phyloP scores from a whole-genome alignment of 2,888 invertebrate genomes.

The Torymus auratus region DNA sequence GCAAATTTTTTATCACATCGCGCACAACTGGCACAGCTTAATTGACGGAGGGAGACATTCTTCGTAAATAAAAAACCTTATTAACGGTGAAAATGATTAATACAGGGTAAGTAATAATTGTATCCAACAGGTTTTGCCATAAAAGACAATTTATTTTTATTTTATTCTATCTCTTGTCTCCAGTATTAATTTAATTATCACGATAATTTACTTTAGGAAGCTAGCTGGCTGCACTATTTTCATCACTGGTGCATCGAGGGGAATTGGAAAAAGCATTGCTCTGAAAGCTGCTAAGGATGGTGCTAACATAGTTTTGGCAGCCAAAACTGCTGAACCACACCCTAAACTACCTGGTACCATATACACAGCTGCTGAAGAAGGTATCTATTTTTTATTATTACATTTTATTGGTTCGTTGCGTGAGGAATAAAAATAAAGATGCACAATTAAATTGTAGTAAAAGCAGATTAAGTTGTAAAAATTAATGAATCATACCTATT shows the following conservation, averaged over 20 bases:
- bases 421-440: no score
- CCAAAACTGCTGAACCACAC: constrained; percentile 93
- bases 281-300: constrained; percentile 94
- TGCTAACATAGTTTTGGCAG: constrained; percentile 93
- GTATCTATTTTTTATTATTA: constrained; percentile 76
- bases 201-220: constrained; percentile 77
- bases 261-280: constrained; percentile 97
- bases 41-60: neutral
- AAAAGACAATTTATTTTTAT: neutral
- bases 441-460: no score
- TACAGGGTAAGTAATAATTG: constrained; percentile 54
- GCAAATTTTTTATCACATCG: constrained; percentile 31
- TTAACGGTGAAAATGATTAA: constrained; percentile 58
- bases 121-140: neutral
- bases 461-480: neutral
- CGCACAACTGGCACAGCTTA: neutral
- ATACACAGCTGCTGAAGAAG: constrained; percentile 92
- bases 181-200: neutral
- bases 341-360: constrained; percentile 95
- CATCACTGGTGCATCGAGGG: constrained; percentile 96
- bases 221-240: constrained; percentile 94
- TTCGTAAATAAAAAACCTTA: neutral
- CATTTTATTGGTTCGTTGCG: neutral
- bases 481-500: constrained; percentile 18
- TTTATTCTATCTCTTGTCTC: neutral